Evolutionary conservation across 2,888 invertebrate species (phyloP).

Genomic region (Beris chalybata): DNA sequence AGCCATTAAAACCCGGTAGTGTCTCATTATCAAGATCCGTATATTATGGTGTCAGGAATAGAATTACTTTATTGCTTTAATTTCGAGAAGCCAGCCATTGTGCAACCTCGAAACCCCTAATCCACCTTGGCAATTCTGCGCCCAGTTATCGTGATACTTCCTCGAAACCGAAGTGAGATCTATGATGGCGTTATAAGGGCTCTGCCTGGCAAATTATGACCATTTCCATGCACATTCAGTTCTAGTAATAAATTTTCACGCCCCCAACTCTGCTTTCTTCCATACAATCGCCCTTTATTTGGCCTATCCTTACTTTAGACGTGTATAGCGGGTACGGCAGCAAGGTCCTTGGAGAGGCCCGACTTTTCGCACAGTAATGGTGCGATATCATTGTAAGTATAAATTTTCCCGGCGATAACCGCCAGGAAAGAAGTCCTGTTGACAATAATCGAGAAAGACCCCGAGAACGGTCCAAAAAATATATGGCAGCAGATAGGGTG

Average conservation of each 20-base stretch:
- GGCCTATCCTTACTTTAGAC: background rate
- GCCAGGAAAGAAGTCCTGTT: conserved; percentile 4
- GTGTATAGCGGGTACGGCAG: background rate
- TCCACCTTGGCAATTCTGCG: conserved; percentile 8
- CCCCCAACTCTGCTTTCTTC: conserved; percentile 4
- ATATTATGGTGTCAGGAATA: conserved; percentile 25
- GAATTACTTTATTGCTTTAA: conserved; percentile 24
- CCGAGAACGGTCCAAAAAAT: background rate
- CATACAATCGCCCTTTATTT: conserved; percentile 11
- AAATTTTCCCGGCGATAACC: conserved; percentile 15
- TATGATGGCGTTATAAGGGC: conserved; percentile 25
- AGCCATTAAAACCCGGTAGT: conserved; percentile 24
- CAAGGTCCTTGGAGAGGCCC: background rate
- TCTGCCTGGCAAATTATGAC: conserved; percentile 26
- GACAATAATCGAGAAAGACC: conserved; percentile 7
- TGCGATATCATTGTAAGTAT: conserved; percentile 10
- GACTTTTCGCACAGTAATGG: background rate
- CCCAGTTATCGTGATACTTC: conserved; percentile 7
- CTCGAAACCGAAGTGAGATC: conserved; percentile 20
- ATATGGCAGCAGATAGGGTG: background rate
- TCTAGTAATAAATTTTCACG: conserved; percentile 23
- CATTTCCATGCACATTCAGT: conserved; percentile 29
- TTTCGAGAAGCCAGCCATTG: conserved; percentile 13
- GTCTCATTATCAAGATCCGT: conserved; percentile 17
- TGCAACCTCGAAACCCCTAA: background rate